These are phyloP conservation scores for Phalanger gymnotis DNA, from an alignment of 2,797 vertebrate genomes.

Conservation along the genomic window DNA sequence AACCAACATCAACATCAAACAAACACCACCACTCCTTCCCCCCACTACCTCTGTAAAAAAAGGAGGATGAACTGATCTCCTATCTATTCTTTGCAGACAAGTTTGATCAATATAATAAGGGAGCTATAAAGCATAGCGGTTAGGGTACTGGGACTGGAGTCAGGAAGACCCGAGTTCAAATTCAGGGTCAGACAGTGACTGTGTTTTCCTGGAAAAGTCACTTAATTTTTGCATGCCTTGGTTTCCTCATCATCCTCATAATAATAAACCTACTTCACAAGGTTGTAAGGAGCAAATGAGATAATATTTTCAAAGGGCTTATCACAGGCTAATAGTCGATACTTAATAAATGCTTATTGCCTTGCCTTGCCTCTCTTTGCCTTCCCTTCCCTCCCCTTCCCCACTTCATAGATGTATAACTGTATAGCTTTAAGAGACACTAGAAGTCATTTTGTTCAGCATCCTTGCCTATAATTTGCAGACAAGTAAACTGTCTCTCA, in stretches of 20 bases:
- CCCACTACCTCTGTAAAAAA: neutral
- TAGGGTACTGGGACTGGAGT: neutral
- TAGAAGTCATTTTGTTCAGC: neutral
- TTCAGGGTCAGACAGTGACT: neutral
- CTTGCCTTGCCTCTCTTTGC: neutral
- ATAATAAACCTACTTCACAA: neutral
- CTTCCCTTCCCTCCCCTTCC: neutral
- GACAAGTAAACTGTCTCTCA: neutral
- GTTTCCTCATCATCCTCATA: neutral
- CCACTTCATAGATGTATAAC: neutral
- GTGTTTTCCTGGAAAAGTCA: neutral
- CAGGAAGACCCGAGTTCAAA: neutral
- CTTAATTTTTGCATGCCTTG: neutral
- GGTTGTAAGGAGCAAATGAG: neutral
- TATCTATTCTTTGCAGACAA: neutral
- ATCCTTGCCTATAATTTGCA: neutral
- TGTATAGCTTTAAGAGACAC: neutral
- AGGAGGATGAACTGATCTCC: neutral
- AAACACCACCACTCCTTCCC: neutral
- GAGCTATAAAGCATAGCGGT: neutral
- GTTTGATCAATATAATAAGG: neutral
- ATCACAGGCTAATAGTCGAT: neutral
- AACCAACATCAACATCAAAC: neutral
- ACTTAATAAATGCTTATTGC: neutral
- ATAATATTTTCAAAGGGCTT: neutral